Conservation (phyloP, 2,113 vertebrate genomes). For the Caranx melampygus region DNA sequence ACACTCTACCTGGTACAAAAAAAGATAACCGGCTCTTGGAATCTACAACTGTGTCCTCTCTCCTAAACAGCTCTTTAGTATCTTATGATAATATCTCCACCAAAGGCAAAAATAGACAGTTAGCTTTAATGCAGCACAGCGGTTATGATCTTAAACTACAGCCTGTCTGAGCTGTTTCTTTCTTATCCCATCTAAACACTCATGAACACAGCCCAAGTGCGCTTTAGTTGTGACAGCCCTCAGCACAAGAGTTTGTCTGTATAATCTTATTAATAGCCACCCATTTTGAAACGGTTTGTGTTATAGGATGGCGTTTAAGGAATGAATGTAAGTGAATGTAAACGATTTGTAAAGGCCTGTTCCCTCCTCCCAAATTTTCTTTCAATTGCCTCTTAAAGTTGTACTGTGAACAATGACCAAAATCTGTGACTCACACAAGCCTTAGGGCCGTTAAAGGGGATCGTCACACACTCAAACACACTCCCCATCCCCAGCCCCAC, state of each 20-base stretch:
- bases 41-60: constrained; percentile 30
- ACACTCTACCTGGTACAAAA: background rate
- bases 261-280: constrained; percentile 17
- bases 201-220: constrained; percentile 32
- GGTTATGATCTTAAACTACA: constrained; percentile 45
- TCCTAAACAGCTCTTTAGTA: constrained; percentile 48
- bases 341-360: background rate
- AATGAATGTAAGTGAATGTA: constrained; percentile 14
- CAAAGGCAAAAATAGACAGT: constrained; percentile 36
- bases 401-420: constrained; percentile 2
- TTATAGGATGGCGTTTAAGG: constrained; percentile 17
- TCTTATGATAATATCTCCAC: constrained; percentile 58
- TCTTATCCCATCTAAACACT: constrained; percentile 46
- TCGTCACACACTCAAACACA: background rate
- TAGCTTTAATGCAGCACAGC: constrained; percentile 47
- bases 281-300: constrained; percentile 18
- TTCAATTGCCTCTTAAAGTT: background rate
- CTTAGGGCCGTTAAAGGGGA: background rate
- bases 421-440: constrained; percentile 12
- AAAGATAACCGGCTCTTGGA: constrained; percentile 10
- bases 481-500: constrained; percentile 15
- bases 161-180: constrained; percentile 30
- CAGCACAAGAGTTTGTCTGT: constrained; percentile 30
- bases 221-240: constrained; percentile 17
- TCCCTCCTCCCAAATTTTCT: background rate